Conservation (phyloP, 1,140 invertebrate genomes). For the Drosophila sechellia region DNA sequence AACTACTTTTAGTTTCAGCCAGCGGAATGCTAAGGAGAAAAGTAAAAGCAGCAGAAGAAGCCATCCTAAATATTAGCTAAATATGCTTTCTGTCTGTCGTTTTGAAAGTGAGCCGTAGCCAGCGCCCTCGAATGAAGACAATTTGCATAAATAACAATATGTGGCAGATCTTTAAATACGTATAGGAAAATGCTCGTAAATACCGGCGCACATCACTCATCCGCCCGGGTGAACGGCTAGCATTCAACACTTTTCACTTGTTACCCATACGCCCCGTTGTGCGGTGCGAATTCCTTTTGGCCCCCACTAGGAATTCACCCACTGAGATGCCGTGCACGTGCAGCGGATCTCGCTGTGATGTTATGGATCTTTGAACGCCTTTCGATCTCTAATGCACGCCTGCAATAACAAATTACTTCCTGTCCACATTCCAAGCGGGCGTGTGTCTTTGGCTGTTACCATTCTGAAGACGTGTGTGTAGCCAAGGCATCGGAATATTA, state of each 20-base stretch:
- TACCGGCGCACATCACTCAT: conserved; percentile 46
- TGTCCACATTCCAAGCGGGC: conserved; percentile 46
- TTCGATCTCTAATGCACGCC: conserved; percentile 55
- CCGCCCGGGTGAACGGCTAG: conserved; percentile 47
- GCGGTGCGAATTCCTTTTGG: conserved; percentile 63
- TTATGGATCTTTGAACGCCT: conserved; percentile 17
- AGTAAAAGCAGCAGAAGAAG: conserved; percentile 71
- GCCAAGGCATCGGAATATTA: conserved; percentile 70
- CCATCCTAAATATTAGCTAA: conserved; percentile 67
- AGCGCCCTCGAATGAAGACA: conserved; percentile 39
- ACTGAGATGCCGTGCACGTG: conserved; percentile 41
- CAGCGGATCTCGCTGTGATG: conserved; percentile 39
- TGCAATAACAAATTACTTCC: conserved; percentile 81
- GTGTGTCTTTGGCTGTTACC: conserved; percentile 40
- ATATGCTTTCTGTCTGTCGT: conserved; percentile 50
- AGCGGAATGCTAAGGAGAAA: conserved; percentile 50
- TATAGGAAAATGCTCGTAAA: conserved; percentile 36
- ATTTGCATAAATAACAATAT: conserved; percentile 72
- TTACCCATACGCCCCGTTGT: conserved; percentile 77
- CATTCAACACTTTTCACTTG: conserved; percentile 74
- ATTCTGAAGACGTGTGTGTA: conserved; percentile 67
- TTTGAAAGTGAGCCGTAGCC: conserved; percentile 58
- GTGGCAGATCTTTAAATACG: conserved; percentile 16
- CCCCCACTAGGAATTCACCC: conserved; percentile 26
- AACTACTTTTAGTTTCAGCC: conserved; percentile 74